Evolutionary conservation across 2,888 invertebrate genomes (phyloP).

Genomic region (Harpagoxenus sublaevis): DNA sequence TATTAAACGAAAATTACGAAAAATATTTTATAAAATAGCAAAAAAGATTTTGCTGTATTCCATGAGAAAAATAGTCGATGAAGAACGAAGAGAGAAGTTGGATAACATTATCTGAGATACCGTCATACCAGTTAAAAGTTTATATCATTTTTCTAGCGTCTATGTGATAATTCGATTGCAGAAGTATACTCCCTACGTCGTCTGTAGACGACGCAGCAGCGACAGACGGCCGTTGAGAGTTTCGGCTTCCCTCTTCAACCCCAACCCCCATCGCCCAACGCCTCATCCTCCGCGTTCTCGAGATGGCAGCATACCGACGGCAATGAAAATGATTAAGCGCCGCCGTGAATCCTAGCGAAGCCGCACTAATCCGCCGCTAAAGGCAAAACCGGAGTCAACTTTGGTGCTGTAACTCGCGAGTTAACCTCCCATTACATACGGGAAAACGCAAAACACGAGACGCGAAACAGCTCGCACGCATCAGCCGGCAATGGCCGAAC

Average conservation of each 20-base stretch:
- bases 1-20: neutral
- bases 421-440: conserved; percentile 77
- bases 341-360: conserved; percentile 81
- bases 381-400: conserved; percentile 83
- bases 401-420: conserved; percentile 74
- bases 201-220: conserved; percentile 56
- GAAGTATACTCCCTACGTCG: conserved; percentile 29
- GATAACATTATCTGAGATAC: neutral
- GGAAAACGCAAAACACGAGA: conserved; percentile 68
- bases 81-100: neutral
- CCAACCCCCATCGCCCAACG: conserved; percentile 32
- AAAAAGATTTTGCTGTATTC: neutral
- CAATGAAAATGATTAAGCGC: conserved; percentile 85
- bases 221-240: conserved; percentile 56
- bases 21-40: conserved; percentile 5
- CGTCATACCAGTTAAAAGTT: conserved; percentile 29
- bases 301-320: conserved; percentile 69
- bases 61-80: neutral
- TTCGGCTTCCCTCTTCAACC: conserved; percentile 52
- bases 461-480: conserved; percentile 63
- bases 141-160: conserved; percentile 37
- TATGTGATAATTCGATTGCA: conserved; percentile 55
- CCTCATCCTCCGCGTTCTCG: conserved; percentile 58
- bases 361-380: conserved; percentile 84
- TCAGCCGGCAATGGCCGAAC: conserved; percentile 42